phyloP scores from a whole-genome alignment of 2,888 invertebrate species.

The Hypomecis punctinalis region DNA sequence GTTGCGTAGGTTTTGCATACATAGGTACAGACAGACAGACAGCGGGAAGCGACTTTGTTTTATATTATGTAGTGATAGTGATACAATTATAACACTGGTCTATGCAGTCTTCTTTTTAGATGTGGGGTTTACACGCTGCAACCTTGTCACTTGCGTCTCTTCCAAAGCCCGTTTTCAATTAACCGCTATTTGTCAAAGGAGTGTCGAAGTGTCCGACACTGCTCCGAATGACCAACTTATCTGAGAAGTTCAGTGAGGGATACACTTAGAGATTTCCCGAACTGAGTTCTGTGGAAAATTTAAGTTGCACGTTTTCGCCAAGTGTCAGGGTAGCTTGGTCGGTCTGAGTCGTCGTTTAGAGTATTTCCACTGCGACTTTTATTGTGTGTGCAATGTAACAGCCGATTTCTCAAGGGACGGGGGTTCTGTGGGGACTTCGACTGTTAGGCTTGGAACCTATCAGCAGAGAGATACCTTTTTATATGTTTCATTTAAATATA shows the following conservation, averaged over 20 bases:
- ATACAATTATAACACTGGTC: too few species aligned
- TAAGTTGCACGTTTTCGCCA: background rate
- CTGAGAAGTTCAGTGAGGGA: background rate
- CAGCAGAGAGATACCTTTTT: too few species aligned
- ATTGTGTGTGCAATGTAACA: constrained; percentile 42
- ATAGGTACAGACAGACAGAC: too few species aligned
- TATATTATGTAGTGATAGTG: too few species aligned
- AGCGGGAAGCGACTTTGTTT: too few species aligned
- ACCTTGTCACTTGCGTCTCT: constrained; percentile 46
- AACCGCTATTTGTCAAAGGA: constrained; percentile 73
- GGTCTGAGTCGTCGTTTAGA: constrained; percentile 57
- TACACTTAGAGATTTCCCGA: background rate
- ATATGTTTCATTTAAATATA: too few species aligned
- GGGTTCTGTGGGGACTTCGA: constrained; percentile 23
- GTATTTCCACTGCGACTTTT: constrained; percentile 56
- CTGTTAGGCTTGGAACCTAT: constrained; percentile 7
- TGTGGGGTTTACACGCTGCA: background rate
- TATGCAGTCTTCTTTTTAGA: too few species aligned
- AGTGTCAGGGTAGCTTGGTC: background rate
- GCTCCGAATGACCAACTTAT: constrained; percentile 7
- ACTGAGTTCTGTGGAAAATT: background rate
- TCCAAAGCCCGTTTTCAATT: constrained; percentile 72
- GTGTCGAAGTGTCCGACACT: constrained; percentile 52
- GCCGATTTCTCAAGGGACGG: constrained; percentile 46
- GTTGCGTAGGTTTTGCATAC: too few species aligned